Evolutionary conservation across 2,113 vertebrate species (phyloP).

Genomic region (Equus przewalskii): DNA sequence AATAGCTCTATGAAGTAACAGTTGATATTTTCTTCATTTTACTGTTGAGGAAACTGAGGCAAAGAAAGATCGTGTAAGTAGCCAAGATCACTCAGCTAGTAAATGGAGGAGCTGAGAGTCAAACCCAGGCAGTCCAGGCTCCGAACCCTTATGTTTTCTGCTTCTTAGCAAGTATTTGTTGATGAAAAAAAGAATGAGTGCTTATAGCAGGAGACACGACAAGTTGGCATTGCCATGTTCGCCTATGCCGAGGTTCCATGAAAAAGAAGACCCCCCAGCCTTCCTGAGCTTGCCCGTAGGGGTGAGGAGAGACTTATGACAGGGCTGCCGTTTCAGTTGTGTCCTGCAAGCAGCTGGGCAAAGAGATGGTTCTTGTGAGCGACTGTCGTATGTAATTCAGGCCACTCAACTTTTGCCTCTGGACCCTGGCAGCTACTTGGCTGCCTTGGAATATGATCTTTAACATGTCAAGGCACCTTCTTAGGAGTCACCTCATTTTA

Average conservation of each 20-base stretch:
- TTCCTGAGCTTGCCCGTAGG: fast-evolving
- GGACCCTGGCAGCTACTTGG: background rate
- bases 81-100: background rate
- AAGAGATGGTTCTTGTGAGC: background rate
- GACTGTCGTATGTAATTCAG: no score
- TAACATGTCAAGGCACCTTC: background rate
- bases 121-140: background rate
- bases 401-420: background rate
- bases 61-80: background rate
- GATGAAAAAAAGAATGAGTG: background rate
- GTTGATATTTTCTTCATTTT: background rate
- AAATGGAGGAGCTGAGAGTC: background rate
- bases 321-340: fast-evolving
- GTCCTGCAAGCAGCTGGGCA: background rate
- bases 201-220: fast-evolving
- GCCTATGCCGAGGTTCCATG: background rate
- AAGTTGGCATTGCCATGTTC: fast-evolving
- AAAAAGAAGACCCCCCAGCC: background rate
- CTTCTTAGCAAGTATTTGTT: background rate
- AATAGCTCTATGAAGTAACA: background rate
- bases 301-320: background rate
- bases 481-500: background rate
- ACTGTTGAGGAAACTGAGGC: background rate
- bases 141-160: background rate
- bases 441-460: background rate